phyloP scores from a whole-genome alignment of 2,797 vertebrate species.

The Parotocinclus haroldoi region DNA sequence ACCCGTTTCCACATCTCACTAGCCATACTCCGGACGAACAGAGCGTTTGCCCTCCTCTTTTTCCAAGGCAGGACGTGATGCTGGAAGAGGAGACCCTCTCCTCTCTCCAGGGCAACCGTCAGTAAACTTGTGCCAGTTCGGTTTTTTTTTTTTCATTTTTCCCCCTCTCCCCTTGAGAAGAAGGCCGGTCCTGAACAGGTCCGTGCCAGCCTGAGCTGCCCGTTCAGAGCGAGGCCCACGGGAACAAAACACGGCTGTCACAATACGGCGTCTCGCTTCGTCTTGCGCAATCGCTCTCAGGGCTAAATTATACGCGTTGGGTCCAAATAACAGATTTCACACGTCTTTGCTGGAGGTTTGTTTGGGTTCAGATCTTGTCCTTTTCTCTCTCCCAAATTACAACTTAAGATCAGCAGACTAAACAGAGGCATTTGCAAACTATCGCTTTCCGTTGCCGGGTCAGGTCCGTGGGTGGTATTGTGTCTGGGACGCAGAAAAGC shows the following conservation, averaged over 20 bases:
- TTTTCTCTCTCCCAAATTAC: conserved; percentile 1
- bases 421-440: conserved; percentile 2
- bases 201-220: conserved; percentile 51
- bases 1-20: too few species aligned
- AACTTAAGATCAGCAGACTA: conserved; percentile 5
- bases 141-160: conserved; percentile 50
- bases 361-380: not conserved
- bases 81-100: conserved; percentile 60
- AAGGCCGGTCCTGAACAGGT: conserved; percentile 71
- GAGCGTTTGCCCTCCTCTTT: not conserved
- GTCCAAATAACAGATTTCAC: conserved; percentile 1
- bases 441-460: not conserved
- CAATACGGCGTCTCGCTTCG: conserved; percentile 11
- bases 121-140: conserved; percentile 69
- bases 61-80: conserved; percentile 70
- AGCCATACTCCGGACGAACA: too few species aligned
- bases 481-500: not conserved
- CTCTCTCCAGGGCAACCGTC: conserved; percentile 68
- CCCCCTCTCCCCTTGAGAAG: conserved; percentile 60
- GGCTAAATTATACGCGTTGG: conserved; percentile 8
- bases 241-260: conserved; percentile 20
- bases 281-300: not conserved
- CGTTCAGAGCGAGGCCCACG: conserved; percentile 28
- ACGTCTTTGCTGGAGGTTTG: not conserved
- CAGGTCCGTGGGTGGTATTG: not conserved